Percentiles rank a stretch among this genome's conserved stretches.
Evolutionary conservation across 2,888 invertebrate genomes (phyloP).

Genomic region (Notodromas monacha): DNA sequence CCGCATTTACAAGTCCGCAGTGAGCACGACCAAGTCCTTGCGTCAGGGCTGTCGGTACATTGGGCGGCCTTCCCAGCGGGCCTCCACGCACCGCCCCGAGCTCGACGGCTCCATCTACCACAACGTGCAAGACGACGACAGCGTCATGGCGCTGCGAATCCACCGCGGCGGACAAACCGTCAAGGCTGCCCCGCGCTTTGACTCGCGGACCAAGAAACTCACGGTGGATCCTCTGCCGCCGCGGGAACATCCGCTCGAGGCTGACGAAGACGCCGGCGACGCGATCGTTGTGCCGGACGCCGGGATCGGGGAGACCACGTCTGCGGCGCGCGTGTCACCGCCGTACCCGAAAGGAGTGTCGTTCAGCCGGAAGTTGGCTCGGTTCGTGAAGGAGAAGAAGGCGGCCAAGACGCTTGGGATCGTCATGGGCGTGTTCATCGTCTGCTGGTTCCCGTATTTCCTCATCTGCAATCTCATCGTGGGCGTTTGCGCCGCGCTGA

Average conservation of each 20-base stretch:
- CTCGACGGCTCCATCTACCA: no score
- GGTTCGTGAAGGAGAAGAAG: slow-evolving; percentile 86
- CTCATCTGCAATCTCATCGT: slow-evolving; percentile 73
- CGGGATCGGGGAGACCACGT: neutral
- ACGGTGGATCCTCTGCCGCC: no score
- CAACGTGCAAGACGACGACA: slow-evolving; percentile 34
- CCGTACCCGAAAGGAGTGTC: slow-evolving; percentile 60
- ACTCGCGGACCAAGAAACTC: no score
- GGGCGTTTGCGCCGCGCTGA: slow-evolving; percentile 51
- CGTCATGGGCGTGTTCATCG: no score
- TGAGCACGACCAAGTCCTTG: slow-evolving; percentile 58
- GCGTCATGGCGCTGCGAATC: slow-evolving; percentile 59
- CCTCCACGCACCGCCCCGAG: no score
- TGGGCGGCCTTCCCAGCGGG: slow-evolving; percentile 14
- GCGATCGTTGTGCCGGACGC: neutral
- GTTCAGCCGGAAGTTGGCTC: slow-evolving; percentile 59
- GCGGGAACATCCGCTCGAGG: no score
- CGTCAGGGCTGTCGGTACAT: slow-evolving; percentile 48
- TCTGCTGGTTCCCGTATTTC: no score
- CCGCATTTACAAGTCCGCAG: slow-evolving; percentile 72
- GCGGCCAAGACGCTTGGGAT: slow-evolving; percentile 88
- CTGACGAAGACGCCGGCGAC: no score
- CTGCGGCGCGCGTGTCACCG: slow-evolving; percentile 4
- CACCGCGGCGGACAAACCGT: slow-evolving; percentile 49
- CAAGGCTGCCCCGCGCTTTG: no score